Evolutionary conservation across 2,888 invertebrate species (phyloP).

Genomic region (Chrysomela aeneicollis): DNA sequence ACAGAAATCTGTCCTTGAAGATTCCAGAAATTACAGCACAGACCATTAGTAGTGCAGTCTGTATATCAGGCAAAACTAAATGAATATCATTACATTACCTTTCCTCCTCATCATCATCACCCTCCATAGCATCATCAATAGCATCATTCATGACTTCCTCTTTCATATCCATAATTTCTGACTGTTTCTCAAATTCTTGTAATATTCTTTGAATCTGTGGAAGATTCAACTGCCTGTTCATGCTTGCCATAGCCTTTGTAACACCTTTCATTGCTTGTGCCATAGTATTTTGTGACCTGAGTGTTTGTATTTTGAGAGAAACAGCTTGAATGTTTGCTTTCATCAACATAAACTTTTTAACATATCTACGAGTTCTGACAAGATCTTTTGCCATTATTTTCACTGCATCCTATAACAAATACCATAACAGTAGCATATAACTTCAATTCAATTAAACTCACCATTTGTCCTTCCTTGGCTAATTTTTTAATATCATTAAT

Average conservation of each 20-base stretch:
- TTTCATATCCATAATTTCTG: constrained; percentile 99
- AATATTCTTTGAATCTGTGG: constrained; percentile 98
- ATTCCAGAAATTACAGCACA: too few species aligned
- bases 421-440: neutral
- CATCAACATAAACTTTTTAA: constrained; percentile 99
- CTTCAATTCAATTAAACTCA: constrained; percentile 55
- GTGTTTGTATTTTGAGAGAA: constrained; percentile 95
- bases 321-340: constrained; percentile 99
- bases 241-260: constrained; percentile 96
- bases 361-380: constrained; percentile 93
- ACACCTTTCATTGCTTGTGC: constrained; percentile 99
- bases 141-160: constrained; percentile 99
- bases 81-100: constrained; percentile 65
- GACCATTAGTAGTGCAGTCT: too few species aligned
- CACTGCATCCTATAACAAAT: constrained; percentile 85
- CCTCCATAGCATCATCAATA: constrained; percentile 99
- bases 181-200: constrained; percentile 98
- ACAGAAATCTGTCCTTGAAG: too few species aligned
- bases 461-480: constrained; percentile 99
- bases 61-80: too few species aligned
- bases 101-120: constrained; percentile 97
- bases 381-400: constrained; percentile 99
- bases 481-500: constrained; percentile 98
- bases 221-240: constrained; percentile 96
- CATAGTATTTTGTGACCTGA: constrained; percentile 98